These are phyloP conservation scores for Strongylocentrotus purpuratus DNA, from an alignment of 35 echinoderm and acorn worm genomes.

Conservation along the genomic window DNA sequence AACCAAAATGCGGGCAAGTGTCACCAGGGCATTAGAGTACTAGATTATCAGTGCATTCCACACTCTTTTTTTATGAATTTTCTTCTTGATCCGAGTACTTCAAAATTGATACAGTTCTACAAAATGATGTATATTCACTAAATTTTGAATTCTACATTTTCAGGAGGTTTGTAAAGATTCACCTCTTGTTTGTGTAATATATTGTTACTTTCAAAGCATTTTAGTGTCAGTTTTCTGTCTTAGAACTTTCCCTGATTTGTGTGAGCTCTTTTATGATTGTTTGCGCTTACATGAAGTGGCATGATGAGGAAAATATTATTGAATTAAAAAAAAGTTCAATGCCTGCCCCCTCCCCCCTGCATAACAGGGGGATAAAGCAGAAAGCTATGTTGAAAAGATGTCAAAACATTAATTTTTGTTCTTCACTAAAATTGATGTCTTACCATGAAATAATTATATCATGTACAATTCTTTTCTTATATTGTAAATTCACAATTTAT, in stretches of 20 bases:
- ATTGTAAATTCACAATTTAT: neutral
- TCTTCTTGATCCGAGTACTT: neutral
- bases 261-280: neutral
- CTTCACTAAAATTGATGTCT: no score
- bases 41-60: neutral
- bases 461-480: no score
- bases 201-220: neutral
- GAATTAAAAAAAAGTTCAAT: neutral
- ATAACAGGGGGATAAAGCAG: neutral
- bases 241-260: neutral
- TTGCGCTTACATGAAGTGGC: neutral
- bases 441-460: no score
- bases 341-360: neutral
- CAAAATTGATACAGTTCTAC: neutral
- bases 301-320: neutral
- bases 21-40: no score
- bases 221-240: neutral
- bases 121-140: neutral
- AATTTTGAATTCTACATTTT: neutral
- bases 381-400: no score
- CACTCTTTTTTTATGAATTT: neutral
- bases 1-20: no score
- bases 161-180: neutral
- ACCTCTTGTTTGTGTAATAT: neutral
- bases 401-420: no score